Evolutionary conservation across 2,888 invertebrate species (phyloP).

Genomic region (Tetrapedia diversipes): DNA sequence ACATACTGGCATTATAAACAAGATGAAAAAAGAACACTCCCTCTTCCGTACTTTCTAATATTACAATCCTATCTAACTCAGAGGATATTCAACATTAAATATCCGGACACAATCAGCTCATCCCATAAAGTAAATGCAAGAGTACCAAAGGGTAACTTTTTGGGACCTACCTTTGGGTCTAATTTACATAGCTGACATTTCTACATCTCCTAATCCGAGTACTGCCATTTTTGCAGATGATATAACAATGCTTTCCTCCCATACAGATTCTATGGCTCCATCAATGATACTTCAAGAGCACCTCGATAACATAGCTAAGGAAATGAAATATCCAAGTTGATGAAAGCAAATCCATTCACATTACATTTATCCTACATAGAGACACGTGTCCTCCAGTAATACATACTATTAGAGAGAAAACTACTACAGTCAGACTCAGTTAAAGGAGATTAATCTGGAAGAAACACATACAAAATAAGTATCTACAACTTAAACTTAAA

Average conservation of each 20-base stretch:
- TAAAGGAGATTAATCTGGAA: background rate
- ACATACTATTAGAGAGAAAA: background rate
- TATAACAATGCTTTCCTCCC: background rate
- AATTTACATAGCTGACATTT: background rate
- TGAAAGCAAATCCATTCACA: background rate
- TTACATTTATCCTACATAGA: background rate
- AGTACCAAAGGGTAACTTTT: background rate
- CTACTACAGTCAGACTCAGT: background rate
- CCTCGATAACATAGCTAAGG: background rate
- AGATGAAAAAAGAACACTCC: background rate
- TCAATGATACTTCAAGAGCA: background rate
- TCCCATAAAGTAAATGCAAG: background rate
- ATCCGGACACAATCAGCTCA: background rate
- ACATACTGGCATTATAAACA: too few species aligned
- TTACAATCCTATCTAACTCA: constrained; percentile 1
- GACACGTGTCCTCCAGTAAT: background rate
- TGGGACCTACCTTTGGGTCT: background rate
- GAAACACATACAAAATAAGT: background rate
- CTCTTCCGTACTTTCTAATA: background rate
- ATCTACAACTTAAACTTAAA: background rate
- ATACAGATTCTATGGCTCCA: background rate
- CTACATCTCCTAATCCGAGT: background rate
- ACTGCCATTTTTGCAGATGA: background rate
- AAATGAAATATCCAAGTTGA: background rate
- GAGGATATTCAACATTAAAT: background rate